phyloP scores from a whole-genome alignment of 2,797 vertebrate genomes.

The Alcedo quadribrachys region DNA sequence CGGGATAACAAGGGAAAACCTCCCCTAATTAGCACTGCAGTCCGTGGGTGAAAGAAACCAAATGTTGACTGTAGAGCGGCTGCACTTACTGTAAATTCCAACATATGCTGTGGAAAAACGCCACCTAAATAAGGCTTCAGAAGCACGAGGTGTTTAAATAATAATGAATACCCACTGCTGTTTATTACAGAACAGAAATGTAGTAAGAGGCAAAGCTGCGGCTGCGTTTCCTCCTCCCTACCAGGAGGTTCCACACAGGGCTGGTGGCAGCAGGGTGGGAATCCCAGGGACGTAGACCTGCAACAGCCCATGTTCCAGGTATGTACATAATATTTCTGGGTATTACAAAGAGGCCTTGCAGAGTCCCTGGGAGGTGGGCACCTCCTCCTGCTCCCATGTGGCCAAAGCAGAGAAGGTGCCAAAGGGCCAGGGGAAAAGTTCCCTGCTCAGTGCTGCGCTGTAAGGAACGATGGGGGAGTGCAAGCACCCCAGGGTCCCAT shows the following conservation, averaged over 20 bases:
- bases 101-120: conserved; percentile 70
- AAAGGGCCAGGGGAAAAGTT: background rate
- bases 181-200: conserved; percentile 37
- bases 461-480: fast-evolving
- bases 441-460: fast-evolving
- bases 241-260: background rate
- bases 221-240: background rate
- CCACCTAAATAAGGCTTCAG: conserved; percentile 71
- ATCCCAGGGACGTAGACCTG: background rate
- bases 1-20: conserved; percentile 57
- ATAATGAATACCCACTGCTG: conserved; percentile 68
- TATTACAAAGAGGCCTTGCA: background rate
- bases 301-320: too few species aligned
- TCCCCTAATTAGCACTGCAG: conserved; percentile 73
- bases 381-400: too few species aligned
- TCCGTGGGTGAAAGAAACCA: conserved; percentile 69
- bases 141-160: conserved; percentile 74
- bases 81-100: conserved; percentile 75
- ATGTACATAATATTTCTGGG: fast-evolving
- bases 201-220: background rate
- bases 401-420: background rate
- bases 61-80: conserved; percentile 69
- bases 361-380: background rate
- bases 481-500: background rate
- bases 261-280: fast-evolving